Conservation (phyloP, 2,113 vertebrate species). For the Cyprinus carpio region DNA sequence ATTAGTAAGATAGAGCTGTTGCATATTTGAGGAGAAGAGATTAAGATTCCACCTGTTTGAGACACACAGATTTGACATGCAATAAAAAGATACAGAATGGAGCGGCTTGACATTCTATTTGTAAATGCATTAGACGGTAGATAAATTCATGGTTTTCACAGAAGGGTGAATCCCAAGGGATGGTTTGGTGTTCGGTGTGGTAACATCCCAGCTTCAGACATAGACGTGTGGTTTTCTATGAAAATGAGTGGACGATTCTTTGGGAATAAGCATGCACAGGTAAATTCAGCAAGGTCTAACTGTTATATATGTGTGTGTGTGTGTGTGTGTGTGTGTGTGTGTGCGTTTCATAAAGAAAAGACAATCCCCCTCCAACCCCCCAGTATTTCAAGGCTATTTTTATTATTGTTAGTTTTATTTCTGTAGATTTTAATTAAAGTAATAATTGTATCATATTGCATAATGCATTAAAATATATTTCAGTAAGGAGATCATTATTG, state of each 20-base stretch:
- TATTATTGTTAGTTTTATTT: too few species aligned
- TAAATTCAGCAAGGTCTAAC: slow-evolving; percentile 17
- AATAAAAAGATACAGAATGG: slow-evolving; percentile 48
- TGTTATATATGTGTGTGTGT: too few species aligned
- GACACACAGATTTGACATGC: slow-evolving; percentile 43
- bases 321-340: too few species aligned
- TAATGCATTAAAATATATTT: too few species aligned
- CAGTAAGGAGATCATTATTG: too few species aligned
- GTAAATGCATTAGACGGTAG: slow-evolving; percentile 53
- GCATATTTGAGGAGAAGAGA: slow-evolving; percentile 8
- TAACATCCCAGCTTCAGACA: slow-evolving; percentile 32
- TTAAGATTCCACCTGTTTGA: slow-evolving; percentile 43
- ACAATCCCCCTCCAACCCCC: too few species aligned
- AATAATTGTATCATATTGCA: too few species aligned
- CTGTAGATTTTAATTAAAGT: too few species aligned
- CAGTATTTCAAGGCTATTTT: too few species aligned
- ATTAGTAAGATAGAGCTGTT: slow-evolving; percentile 34
- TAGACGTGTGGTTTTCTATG: slow-evolving; percentile 35
- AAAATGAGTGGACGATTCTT: slow-evolving; percentile 22
- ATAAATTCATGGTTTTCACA: slow-evolving; percentile 46
- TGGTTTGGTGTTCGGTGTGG: slow-evolving; percentile 35
- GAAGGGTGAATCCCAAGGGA: slow-evolving; percentile 27
- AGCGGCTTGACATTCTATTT: slow-evolving; percentile 50
- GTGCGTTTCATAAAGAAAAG: too few species aligned
- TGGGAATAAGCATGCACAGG: slow-evolving; percentile 16